Conservation (phyloP, 2,888 invertebrate genomes). For the Stenotaenia linearis region DNA sequence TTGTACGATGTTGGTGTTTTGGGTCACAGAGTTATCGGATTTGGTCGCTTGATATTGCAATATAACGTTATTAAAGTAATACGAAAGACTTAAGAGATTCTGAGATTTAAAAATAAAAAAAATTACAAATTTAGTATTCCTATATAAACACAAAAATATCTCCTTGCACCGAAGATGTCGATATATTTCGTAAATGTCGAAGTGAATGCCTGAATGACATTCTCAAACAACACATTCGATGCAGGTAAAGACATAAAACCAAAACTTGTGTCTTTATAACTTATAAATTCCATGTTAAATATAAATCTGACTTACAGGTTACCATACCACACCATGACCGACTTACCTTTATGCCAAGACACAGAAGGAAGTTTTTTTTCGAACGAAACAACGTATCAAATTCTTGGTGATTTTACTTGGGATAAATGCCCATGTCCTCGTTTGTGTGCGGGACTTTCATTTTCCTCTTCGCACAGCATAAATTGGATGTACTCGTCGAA, state of each 20-base stretch:
- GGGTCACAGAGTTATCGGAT: background rate
- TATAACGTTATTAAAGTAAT: background rate
- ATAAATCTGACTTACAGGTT: too few species aligned
- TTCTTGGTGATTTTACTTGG: background rate
- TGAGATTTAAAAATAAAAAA: too few species aligned
- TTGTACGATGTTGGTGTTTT: background rate
- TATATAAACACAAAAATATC: background rate
- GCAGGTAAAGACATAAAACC: background rate
- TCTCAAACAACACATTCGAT: background rate
- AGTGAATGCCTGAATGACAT: background rate
- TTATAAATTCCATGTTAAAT: background rate
- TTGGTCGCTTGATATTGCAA: background rate
- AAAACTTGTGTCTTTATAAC: too few species aligned
- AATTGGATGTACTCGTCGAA: background rate
- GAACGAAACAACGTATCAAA: background rate
- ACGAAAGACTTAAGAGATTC: background rate
- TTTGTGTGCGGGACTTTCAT: background rate
- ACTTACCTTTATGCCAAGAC: background rate
- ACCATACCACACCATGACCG: background rate
- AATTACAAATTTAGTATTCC: background rate
- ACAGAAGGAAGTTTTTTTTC: background rate
- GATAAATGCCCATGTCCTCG: background rate
- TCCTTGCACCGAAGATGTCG: background rate
- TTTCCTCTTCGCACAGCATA: background rate
- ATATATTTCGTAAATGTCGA: background rate